phyloP scores from a whole-genome alignment of 1,140 invertebrate species.

The Cydia amplana region DNA sequence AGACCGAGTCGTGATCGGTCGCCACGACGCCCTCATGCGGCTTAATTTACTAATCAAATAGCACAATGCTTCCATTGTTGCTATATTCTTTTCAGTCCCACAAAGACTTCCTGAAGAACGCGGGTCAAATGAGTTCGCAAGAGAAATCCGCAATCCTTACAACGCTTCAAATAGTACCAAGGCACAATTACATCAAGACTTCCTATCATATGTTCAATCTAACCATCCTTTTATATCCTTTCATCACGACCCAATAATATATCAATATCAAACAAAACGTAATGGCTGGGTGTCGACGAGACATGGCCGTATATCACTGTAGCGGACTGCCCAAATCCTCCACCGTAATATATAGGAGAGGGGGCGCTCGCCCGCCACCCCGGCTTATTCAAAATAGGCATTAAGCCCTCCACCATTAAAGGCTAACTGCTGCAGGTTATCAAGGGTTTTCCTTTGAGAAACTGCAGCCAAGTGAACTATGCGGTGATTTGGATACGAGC shows the following conservation, averaged over 20 bases:
- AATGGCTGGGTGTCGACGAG: slow-evolving; percentile 41
- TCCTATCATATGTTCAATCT: neutral
- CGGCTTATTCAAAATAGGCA: slow-evolving; percentile 61
- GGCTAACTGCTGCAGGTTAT: slow-evolving; percentile 58
- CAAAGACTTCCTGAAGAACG: slow-evolving; percentile 25
- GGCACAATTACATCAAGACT: slow-evolving; percentile 2
- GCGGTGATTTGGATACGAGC: slow-evolving; percentile 56
- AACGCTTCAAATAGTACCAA: neutral
- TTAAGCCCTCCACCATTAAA: slow-evolving; percentile 59
- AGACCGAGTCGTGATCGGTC: slow-evolving; percentile 62
- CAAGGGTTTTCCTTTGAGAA: slow-evolving; percentile 57
- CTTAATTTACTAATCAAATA: slow-evolving; percentile 60
- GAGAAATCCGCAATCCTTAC: neutral
- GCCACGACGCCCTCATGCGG: slow-evolving; percentile 48
- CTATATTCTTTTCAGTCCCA: slow-evolving; percentile 40
- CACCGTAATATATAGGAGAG: slow-evolving; percentile 32
- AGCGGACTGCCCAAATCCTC: slow-evolving; percentile 32
- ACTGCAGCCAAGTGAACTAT: slow-evolving; percentile 45
- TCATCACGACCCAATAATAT: slow-evolving; percentile 33
- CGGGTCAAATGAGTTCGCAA: slow-evolving; percentile 28
- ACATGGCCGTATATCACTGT: slow-evolving; percentile 31
- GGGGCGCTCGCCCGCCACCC: slow-evolving; percentile 34
- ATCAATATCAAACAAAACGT: slow-evolving; percentile 47
- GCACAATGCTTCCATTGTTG: slow-evolving; percentile 61
- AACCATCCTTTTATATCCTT: slow-evolving; percentile 22